Base-by-base conservation (phyloP, 2,113 vertebrate genomes). In the Oncorhynchus kisutch region DNA sequence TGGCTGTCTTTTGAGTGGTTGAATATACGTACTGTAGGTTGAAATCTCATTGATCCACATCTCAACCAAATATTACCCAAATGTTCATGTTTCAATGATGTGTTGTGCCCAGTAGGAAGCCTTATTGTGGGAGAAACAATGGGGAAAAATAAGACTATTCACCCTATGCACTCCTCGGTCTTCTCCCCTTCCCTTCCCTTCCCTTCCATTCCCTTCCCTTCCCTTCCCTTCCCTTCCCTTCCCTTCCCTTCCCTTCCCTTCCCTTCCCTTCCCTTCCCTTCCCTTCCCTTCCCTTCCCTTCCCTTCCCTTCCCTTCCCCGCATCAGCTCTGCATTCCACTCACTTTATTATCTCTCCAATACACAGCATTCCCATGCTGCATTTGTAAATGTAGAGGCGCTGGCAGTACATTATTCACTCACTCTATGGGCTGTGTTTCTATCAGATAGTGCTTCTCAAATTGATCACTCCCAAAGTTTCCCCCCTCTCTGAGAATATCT, bases 121-220 rank as follows among this genome's bases (percentile, higher is more conserved):
- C 45, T 72, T 66, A 72, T 65, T 78, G 67, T 80, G 6, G 59
- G 59, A 60, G 59, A 60, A 60, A 60, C 59, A 60, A 22, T 22
- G 59, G n/a, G n/a, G 9, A 2, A 39, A 39, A 60, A 22, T 8
- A 60, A 6, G 59, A n/a, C 18, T 60, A 22, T 60, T 60, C 20
- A 8, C 49, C 49, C 49, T 51, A 39, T 39, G 39, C 39, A 39
- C 39, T 39, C 39, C 39, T 39, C 39, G 6, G 39, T 39, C 39
- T 16, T 14, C 49, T 51, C 11, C n/a, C 16, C 25, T 25, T 25
- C 24, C 49, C 51, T 54, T 18, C 4, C 16, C 14, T 51, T 51
- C 4, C 16, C 16, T 54, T 54, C 5, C 12, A n/a, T n/a, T n/a
- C n/a, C 16, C 25, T 25, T 25, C 24, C 49, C 51, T 54, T 18